Conservation (phyloP, 2,888 invertebrate species). For the Hyalella azteca region DNA sequence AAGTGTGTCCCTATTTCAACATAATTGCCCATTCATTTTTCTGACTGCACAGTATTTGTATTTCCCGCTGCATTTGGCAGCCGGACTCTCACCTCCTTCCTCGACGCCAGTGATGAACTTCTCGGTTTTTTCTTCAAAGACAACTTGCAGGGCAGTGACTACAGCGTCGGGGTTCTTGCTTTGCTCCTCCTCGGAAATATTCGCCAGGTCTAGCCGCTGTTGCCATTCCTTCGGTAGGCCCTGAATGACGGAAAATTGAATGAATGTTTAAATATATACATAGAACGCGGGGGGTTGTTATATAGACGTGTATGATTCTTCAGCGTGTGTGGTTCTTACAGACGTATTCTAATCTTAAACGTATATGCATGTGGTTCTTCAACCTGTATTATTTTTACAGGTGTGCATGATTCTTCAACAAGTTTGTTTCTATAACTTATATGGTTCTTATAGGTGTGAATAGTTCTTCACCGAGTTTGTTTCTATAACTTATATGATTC, state of each 20-base stretch:
- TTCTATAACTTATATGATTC: background rate
- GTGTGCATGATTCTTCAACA: background rate
- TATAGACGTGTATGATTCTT: background rate
- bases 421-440: background rate
- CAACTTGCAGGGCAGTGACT: slow-evolving; percentile 93
- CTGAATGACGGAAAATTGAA: slow-evolving; percentile 28
- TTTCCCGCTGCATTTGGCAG: no score
- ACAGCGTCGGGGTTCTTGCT: slow-evolving; percentile 99
- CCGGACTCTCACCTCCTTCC: background rate
- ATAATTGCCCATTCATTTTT: no score
- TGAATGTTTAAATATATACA: no score
- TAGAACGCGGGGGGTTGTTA: background rate
- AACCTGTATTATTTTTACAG: background rate
- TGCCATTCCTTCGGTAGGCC: slow-evolving; percentile 99
- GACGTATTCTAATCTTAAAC: background rate
- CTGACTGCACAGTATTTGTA: no score
- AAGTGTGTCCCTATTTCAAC: no score
- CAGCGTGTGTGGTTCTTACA: background rate
- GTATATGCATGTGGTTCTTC: background rate
- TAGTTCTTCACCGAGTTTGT: background rate
- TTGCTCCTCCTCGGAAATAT: slow-evolving; percentile 98
- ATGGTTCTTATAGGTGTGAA: background rate
- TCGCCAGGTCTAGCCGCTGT: slow-evolving; percentile 91
- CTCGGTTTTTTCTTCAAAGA: slow-evolving; percentile 70
- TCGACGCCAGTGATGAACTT: slow-evolving; percentile 2